phyloP scores from a whole-genome alignment of 1,140 invertebrate genomes.

The Drosophila subpulchrella region DNA sequence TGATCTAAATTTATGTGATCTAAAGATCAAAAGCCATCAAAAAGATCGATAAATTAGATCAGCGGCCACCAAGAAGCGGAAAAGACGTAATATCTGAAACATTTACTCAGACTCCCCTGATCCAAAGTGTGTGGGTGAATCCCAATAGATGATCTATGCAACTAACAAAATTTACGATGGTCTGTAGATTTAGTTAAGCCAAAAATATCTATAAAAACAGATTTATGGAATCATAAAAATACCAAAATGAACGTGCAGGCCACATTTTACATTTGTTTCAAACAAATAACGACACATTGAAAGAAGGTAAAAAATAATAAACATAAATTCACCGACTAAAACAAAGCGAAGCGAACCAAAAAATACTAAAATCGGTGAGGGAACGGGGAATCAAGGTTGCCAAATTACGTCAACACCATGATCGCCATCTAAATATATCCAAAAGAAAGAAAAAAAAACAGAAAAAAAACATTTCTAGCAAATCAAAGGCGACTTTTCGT shows the following conservation, averaged over 20 bases:
- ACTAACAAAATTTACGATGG: constrained; percentile 53
- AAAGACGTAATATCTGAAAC: constrained; percentile 6
- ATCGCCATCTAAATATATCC: constrained; percentile 73
- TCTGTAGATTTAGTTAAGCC: constrained; percentile 48
- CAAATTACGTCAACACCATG: constrained; percentile 79
- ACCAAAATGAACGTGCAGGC: constrained; percentile 48
- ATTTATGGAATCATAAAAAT: constrained; percentile 73
- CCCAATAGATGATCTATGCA: constrained; percentile 56
- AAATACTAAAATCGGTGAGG: constrained; percentile 32
- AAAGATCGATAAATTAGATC: not conserved
- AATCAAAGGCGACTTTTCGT: constrained; percentile 77
- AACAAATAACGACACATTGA: constrained; percentile 78
- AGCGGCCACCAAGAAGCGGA: not conserved
- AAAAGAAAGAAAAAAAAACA: constrained; percentile 24
- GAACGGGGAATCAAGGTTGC: constrained; percentile 76
- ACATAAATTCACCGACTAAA: constrained; percentile 68
- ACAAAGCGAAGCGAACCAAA: constrained; percentile 31
- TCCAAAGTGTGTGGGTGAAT: constrained; percentile 26
- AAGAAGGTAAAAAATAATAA: constrained; percentile 82
- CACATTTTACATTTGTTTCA: constrained; percentile 62
- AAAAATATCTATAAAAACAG: constrained; percentile 52
- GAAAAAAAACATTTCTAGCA: constrained; percentile 46
- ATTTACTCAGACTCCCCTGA: constrained; percentile 11
- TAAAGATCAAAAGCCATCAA: constrained; percentile 28
- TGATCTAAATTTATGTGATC: constrained; percentile 23